These are phyloP conservation scores for Emesis furor DNA, from an alignment of 2,888 invertebrate species.

Conservation along the genomic window DNA sequence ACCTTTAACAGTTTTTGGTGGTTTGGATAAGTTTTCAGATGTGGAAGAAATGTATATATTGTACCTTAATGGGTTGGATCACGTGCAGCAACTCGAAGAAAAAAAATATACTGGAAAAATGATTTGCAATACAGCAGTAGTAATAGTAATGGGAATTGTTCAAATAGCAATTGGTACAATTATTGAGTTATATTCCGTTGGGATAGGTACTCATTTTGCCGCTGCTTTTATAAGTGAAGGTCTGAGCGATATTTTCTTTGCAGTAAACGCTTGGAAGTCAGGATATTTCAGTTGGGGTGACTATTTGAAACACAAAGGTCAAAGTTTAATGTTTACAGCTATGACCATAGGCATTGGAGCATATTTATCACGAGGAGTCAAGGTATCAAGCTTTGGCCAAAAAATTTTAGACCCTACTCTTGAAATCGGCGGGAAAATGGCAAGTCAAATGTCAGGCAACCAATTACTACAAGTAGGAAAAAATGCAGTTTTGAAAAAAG, in stretches of 20 bases:
- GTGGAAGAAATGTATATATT: conserved; percentile 32
- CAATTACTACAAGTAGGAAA: conserved; percentile 18
- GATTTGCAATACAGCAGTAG: conserved; percentile 4
- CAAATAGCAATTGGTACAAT: conserved; percentile 31
- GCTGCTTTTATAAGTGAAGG: conserved; percentile 33
- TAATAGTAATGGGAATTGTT: conserved; percentile 24
- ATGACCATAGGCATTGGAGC: conserved; percentile 22
- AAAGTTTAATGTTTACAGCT: conserved; percentile 35
- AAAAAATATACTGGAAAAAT: conserved; percentile 27
- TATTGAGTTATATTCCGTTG: conserved; percentile 21
- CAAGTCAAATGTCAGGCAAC: conserved; percentile 18
- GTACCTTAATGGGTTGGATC: conserved; percentile 30
- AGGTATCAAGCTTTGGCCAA: conserved; percentile 27
- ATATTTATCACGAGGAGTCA: conserved; percentile 18
- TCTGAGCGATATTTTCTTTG: conserved; percentile 31
- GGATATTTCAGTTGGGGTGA: conserved; percentile 37
- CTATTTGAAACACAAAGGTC: conserved; percentile 28
- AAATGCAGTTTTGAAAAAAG: background rate
- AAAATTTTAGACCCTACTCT: conserved; percentile 27
- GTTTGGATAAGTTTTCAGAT: conserved; percentile 21
- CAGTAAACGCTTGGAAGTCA: conserved; percentile 22
- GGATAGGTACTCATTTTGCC: conserved; percentile 30
- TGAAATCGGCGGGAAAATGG: conserved; percentile 1
- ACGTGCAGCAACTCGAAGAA: conserved; percentile 28
- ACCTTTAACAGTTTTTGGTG: conserved; percentile 3